Base-by-base conservation (phyloP, 2,888 invertebrate genomes). In the Eilema caniola region DNA sequence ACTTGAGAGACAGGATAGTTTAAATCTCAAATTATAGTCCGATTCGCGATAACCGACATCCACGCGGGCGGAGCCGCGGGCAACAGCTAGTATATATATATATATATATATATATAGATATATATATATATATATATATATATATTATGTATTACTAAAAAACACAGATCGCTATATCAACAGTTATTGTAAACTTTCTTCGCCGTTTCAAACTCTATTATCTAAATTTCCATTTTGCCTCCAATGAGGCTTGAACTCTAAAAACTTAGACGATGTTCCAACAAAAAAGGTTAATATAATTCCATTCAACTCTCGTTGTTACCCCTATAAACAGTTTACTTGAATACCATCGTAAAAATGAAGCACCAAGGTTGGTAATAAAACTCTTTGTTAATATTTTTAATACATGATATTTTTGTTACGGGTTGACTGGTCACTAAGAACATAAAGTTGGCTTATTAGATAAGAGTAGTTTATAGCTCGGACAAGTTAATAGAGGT, bases 381-480 rank as follows among this genome's bases (percentile, higher is more conserved):
- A 80, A 82, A 78, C 70, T 66, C 69, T 81, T 80, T 82, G 83
- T 82, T 80, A 82, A 78, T 81, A 82, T 78, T 78, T 81, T 80
- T 81, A 81, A 81, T 78, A 80, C 72, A 53, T 77, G 75, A 53
- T 77, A 77, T 75, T 80, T 41, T 75, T 70, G 65, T 72, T 70
- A 66, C 68, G 66, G 69, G 72, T 73, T 75, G 77, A 73, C 74
- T 73, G 76, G 62, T 71, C 66, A 73, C 66, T 73, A 57, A 41
- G 23, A 65, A 62, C 74, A 76, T 76, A 81, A 80, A 79, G 47
- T 67, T 81, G 59, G 56, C 71, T 79, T 81, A 81, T 79, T 81
- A 81, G 74, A 74, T 76, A 69, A 66, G 66, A 64, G 31, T 65
- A 60, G 62, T 76, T 74, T 79, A 81, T 76, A 65, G 60, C 71